Conservation (phyloP, 2,797 vertebrate genomes). For the Argyrosomus regius region DNA sequence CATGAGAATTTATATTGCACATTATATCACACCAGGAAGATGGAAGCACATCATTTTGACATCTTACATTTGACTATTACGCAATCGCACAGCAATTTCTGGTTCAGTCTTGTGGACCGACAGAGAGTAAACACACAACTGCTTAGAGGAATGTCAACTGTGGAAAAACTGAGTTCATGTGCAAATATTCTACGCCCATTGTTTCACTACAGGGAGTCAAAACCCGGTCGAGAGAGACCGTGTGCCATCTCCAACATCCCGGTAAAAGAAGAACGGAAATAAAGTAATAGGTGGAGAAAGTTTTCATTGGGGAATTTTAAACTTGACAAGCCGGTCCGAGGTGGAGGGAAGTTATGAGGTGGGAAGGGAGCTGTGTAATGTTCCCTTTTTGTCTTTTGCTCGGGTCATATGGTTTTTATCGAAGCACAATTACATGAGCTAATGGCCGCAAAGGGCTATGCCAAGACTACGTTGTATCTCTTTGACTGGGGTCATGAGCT, state of each 20-base stretch:
- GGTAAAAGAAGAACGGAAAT: slow-evolving; percentile 57
- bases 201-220: slow-evolving; percentile 50
- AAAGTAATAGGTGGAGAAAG: slow-evolving; percentile 71
- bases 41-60: slow-evolving; percentile 27
- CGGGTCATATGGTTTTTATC: slow-evolving; percentile 81
- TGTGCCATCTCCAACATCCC: slow-evolving; percentile 32
- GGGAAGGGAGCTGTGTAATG: slow-evolving; percentile 54
- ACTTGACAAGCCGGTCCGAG: slow-evolving; percentile 58
- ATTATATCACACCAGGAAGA: slow-evolving; percentile 2
- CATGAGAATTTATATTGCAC: slow-evolving; percentile 6
- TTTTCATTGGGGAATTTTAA: slow-evolving; percentile 65
- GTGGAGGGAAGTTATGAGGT: slow-evolving; percentile 50
- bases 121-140: slow-evolving; percentile 67
- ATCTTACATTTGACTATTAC: slow-evolving; percentile 37
- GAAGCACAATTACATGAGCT: slow-evolving; percentile 73
- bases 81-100: slow-evolving; percentile 43
- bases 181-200: slow-evolving; percentile 42
- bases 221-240: slow-evolving; percentile 31
- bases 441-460: slow-evolving; percentile 64
- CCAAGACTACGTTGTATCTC: slow-evolving; percentile 66
- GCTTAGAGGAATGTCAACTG: slow-evolving; percentile 65
- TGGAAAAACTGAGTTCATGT: slow-evolving; percentile 70
- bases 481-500: slow-evolving; percentile 46
- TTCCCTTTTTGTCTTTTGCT: slow-evolving; percentile 48
- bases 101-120: slow-evolving; percentile 46